These are phyloP conservation scores for Ophiodon elongatus DNA, from an alignment of 2,113 vertebrate genomes.

Conservation along the genomic window DNA sequence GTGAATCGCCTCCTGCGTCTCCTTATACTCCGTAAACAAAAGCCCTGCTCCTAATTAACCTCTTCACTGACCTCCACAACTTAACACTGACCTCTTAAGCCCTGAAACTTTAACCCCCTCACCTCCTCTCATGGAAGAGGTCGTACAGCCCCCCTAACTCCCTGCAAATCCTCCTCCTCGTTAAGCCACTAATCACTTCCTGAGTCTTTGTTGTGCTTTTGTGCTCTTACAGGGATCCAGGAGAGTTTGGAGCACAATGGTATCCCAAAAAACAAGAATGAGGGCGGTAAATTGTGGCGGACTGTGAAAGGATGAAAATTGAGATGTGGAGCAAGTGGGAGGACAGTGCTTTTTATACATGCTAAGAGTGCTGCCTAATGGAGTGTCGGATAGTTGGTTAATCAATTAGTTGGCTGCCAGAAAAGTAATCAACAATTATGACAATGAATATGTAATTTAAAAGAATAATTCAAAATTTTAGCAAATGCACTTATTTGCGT, in stretches of 20 bases:
- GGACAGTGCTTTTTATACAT: background rate
- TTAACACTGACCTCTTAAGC: slow-evolving; percentile 79
- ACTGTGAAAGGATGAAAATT: slow-evolving; percentile 25
- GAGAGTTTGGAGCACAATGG: slow-evolving; percentile 66
- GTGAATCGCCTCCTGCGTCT: slow-evolving; percentile 54
- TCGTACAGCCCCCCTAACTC: slow-evolving; percentile 35
- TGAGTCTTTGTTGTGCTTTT: slow-evolving; percentile 76
- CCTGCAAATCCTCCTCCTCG: slow-evolving; percentile 61
- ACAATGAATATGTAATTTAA: background rate
- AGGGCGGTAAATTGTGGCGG: slow-evolving; percentile 11
- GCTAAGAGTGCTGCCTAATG: background rate
- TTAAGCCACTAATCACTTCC: slow-evolving; percentile 82
- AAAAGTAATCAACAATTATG: background rate
- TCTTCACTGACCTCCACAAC: slow-evolving; percentile 74
- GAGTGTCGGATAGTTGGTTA: background rate
- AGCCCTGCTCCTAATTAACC: slow-evolving; percentile 79
- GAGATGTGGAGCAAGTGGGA: slow-evolving; percentile 14
- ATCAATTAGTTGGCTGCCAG: background rate
- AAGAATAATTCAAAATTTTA: background rate
- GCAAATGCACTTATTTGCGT: background rate
- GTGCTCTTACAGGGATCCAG: slow-evolving; percentile 56
- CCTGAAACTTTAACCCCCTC: slow-evolving; percentile 73
- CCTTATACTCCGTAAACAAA: slow-evolving; percentile 71
- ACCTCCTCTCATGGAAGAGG: slow-evolving; percentile 58
- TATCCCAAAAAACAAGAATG: slow-evolving; percentile 26